A percentile compares a stretch with the other conserved stretches of the same genome.
Evolutionary conservation across 53 echinoderm and acorn worm genomes (phyloP).

Genomic region (Pentamera pediparva): DNA sequence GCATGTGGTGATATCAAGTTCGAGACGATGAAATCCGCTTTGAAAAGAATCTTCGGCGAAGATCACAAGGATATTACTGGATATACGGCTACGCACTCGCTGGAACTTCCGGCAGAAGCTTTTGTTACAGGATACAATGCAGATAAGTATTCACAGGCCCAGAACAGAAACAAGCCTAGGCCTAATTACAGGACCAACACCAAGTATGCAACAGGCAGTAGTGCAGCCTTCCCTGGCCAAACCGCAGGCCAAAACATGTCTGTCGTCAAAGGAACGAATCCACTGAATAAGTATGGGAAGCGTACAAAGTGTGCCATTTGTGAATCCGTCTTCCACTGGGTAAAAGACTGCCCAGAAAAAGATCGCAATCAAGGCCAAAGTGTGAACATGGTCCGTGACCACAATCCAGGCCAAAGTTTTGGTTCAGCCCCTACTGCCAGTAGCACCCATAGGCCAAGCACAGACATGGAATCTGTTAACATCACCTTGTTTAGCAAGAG

Average conservation of each 20-base stretch:
- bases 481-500: not conserved
- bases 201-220: not conserved
- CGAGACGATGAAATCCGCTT: conserved; percentile 21
- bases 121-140: not conserved
- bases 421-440: not conserved
- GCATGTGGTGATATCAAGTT: conserved; percentile 9
- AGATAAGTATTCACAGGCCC: not conserved
- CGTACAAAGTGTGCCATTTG: conserved; percentile 6
- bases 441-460: too few relatives aligned
- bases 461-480: not conserved
- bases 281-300: conserved; percentile 9
- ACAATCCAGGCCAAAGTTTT: not conserved
- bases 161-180: not conserved
- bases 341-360: not conserved
- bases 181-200: not conserved
- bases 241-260: too few relatives aligned
- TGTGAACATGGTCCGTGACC: not conserved
- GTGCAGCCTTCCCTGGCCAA: not conserved
- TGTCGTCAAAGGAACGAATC: not conserved
- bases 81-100: not conserved
- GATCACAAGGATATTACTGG: not conserved
- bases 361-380: not conserved
- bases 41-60: conserved; percentile 22
- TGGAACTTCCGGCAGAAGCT: not conserved
- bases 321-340: not conserved